phyloP scores from a whole-genome alignment of 2,113 vertebrate genomes.

The Ageneiosus marmoratus region DNA sequence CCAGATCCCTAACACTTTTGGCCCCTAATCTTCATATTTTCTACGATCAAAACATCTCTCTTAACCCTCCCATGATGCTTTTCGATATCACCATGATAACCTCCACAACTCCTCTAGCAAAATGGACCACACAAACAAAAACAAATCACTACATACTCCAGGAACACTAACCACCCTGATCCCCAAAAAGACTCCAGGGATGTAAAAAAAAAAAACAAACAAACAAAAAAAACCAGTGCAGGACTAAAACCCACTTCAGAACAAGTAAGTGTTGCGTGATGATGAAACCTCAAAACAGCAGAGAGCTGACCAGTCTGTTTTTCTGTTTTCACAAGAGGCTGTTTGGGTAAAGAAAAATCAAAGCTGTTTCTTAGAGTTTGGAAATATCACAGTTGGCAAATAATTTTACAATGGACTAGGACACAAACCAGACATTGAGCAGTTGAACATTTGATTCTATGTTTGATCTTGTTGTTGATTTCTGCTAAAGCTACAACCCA shows the following conservation, averaged over 20 bases:
- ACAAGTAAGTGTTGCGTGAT: neutral
- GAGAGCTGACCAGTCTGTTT: constrained; percentile 8
- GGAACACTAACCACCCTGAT: neutral
- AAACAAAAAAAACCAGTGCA: neutral
- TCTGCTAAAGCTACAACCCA: neutral
- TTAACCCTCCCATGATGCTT: constrained; percentile 21
- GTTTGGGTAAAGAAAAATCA: neutral
- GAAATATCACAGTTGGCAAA: neutral
- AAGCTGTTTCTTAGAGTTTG: neutral
- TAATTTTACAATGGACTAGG: too few species aligned
- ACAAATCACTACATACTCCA: constrained; percentile 12
- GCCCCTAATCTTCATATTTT: constrained; percentile 13
- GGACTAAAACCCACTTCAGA: neutral
- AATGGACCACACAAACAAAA: constrained; percentile 46
- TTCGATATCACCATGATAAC: constrained; percentile 33
- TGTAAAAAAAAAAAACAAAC: constrained; percentile 11
- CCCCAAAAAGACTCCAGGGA: constrained; percentile 16
- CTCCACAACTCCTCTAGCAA: constrained; percentile 30
- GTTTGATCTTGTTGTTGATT: neutral
- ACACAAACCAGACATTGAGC: neutral
- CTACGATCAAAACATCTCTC: neutral
- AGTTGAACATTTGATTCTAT: neutral
- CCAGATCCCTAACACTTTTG: neutral
- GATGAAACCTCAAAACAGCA: constrained; percentile 1
- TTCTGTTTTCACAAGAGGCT: neutral